A percentile compares a stretch with the other conserved stretches of the same genome.
Evolutionary conservation across 2,888 invertebrate genomes (phyloP).

Genomic region (Dusona sp.): DNA sequence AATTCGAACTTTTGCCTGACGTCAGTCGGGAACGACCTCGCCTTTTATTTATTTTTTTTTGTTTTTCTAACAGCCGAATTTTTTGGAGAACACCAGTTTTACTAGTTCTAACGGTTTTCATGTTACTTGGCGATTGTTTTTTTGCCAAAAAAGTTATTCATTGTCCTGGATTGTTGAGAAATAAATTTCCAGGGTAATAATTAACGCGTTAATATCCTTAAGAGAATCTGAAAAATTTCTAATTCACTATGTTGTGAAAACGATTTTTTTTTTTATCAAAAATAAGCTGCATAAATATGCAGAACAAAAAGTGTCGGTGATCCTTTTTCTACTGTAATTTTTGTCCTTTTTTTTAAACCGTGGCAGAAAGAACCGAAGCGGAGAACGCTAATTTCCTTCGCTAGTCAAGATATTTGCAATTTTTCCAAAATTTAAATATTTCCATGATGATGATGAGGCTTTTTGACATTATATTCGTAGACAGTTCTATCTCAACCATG

Average conservation of each 20-base stretch:
- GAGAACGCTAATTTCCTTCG: too few species aligned
- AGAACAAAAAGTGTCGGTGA: background rate
- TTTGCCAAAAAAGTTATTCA: background rate
- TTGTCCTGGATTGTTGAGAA: background rate
- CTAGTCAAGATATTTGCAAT: background rate
- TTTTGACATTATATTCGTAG: too few species aligned
- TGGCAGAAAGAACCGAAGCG: background rate
- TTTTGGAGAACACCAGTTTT: background rate
- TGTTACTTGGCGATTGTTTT: background rate
- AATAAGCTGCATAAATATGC: too few species aligned
- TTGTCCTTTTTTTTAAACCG: background rate
- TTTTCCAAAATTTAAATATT: background rate
- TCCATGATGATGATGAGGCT: too few species aligned
- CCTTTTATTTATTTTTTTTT: background rate
- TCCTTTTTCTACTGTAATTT: too few species aligned
- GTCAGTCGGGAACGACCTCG: background rate
- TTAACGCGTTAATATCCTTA: too few species aligned
- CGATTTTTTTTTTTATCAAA: too few species aligned
- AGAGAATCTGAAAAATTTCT: too few species aligned
- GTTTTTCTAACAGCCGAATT: background rate
- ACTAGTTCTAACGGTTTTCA: background rate
- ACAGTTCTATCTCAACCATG: too few species aligned
- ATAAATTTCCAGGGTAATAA: background rate
- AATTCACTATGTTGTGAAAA: too few species aligned
- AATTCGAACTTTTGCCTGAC: conserved; percentile 47